Conservation (phyloP, 2,113 vertebrate genomes). For the Ctenomys sociabilis region DNA sequence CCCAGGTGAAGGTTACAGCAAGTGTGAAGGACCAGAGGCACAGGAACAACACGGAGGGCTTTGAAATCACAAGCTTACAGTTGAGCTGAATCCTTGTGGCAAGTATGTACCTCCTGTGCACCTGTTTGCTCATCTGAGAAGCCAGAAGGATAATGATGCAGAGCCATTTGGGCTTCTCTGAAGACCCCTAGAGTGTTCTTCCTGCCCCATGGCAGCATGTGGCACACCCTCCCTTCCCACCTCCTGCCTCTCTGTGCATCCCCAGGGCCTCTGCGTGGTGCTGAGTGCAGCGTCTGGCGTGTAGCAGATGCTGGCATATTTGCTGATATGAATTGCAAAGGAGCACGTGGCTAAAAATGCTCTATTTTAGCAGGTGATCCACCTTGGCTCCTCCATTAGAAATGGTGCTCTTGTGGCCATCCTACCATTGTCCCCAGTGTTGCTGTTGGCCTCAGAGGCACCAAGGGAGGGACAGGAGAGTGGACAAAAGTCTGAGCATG, state of each 20-base stretch:
- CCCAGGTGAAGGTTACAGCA: too few relatives aligned
- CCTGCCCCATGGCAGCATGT: background rate
- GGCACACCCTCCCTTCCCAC: background rate
- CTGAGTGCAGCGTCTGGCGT: background rate
- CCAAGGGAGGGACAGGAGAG: background rate
- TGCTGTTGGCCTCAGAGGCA: background rate
- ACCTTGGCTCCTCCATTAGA: background rate
- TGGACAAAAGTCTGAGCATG: background rate
- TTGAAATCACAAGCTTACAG: background rate
- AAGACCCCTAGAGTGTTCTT: background rate
- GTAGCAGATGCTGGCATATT: background rate
- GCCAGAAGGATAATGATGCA: background rate
- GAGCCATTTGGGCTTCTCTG: background rate
- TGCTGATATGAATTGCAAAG: conserved; percentile 34
- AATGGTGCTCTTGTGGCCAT: background rate
- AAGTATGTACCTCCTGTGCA: background rate
- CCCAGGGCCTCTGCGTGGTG: background rate
- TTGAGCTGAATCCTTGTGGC: background rate
- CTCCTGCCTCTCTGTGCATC: background rate
- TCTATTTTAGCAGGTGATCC: background rate
- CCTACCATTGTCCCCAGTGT: too few relatives aligned
- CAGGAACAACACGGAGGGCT: background rate
- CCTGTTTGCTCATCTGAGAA: background rate
- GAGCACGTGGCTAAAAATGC: background rate
- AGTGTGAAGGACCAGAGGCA: conserved; percentile 9